A percentile compares a stretch with the other conserved stretches of the same genome.
Conservation (phyloP, 2,888 invertebrate genomes). For the Pheosia tremula region DNA sequence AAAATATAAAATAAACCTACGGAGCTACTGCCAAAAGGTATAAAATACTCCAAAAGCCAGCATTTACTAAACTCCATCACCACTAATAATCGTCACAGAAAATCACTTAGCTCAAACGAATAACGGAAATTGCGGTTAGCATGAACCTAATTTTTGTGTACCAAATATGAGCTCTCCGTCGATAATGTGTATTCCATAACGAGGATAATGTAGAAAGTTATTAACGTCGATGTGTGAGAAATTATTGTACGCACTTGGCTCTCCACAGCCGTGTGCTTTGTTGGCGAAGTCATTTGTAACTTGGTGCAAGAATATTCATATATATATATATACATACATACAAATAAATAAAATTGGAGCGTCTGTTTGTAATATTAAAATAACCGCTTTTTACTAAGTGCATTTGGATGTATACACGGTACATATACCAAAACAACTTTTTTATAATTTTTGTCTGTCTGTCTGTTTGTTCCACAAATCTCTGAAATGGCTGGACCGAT, state of each 20-base stretch:
- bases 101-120: conserved; percentile 16
- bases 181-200: conserved; percentile 17
- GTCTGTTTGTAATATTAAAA: too few relatives aligned
- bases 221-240: conserved; percentile 23
- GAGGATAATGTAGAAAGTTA: conserved; percentile 22
- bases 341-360: too few relatives aligned
- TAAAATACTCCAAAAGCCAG: neutral
- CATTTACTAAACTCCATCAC: neutral
- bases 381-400: too few relatives aligned
- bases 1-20: neutral
- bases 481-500: too few relatives aligned
- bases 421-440: too few relatives aligned
- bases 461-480: too few relatives aligned
- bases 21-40: neutral
- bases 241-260: conserved; percentile 9
- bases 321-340: too few relatives aligned
- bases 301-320: too few relatives aligned
- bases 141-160: conserved; percentile 18
- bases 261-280: neutral
- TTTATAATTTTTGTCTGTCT: too few relatives aligned
- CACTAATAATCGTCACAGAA: conserved; percentile 5
- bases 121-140: conserved; percentile 23
- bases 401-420: too few relatives aligned
- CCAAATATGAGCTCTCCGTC: conserved; percentile 7
- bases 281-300: neutral